Percentiles rank a stretch among this genome's conserved stretches.
These are phyloP conservation scores for Oryctolagus cuniculus DNA, from an alignment of 2,113 vertebrate genomes.

Conservation along the genomic window DNA sequence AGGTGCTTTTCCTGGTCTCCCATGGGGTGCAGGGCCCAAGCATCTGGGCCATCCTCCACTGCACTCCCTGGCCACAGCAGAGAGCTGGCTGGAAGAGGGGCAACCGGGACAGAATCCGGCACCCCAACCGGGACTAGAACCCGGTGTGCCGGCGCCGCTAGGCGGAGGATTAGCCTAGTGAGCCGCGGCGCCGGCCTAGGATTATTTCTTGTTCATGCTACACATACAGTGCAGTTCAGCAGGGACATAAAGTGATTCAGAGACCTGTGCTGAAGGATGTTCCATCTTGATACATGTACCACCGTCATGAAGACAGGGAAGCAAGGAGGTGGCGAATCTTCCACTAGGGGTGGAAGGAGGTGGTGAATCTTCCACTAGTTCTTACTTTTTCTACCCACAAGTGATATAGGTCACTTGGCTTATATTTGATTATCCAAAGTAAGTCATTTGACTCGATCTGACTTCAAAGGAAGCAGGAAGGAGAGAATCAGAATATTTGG, in stretches of 20 bases:
- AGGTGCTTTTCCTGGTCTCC: no score
- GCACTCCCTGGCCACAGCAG: no score
- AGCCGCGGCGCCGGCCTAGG: no score
- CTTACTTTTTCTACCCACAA: neutral
- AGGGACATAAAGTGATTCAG: neutral
- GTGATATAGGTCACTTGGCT: neutral
- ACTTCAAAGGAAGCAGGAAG: slow-evolving; percentile 29
- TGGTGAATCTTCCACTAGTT: neutral
- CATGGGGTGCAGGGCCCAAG: no score
- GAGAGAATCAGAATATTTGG: neutral
- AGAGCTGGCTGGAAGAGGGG: no score
- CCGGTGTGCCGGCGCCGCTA: no score
- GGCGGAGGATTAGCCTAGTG: no score
- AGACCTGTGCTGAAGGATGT: neutral
- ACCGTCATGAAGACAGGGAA: neutral
- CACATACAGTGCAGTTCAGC: neutral
- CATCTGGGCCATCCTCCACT: no score
- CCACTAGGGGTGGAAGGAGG: neutral
- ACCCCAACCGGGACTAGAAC: no score
- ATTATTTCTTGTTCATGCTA: neutral
- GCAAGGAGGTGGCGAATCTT: neutral
- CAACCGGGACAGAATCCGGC: no score
- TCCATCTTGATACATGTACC: neutral
- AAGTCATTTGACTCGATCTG: slow-evolving; percentile 21
- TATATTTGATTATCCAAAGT: slow-evolving; percentile 33